Base-by-base conservation (phyloP, 1,140 invertebrate genomes). In the Atta colombica region DNA sequence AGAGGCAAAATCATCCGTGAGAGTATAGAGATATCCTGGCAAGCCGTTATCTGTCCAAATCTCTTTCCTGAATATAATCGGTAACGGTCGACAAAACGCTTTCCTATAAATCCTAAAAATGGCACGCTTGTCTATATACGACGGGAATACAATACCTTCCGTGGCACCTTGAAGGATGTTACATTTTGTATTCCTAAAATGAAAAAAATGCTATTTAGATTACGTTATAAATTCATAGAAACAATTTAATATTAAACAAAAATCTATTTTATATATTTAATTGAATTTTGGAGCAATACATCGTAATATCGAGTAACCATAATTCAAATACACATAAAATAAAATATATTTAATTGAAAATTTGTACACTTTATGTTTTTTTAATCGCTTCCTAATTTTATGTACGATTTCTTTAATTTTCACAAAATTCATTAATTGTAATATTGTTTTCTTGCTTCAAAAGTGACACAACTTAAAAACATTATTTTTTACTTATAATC, bases 81-180 rank as follows among this genome's bases (percentile, higher is more conserved):
- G 96, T 18, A 97, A 78, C 0, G 96, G 94, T 14, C 97, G 94
- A 91, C 97, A 98, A 90, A 98, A 97, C 0, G 97, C 96, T 86
- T 96, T 96, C 4, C 97, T 95, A 89, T 96, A 98, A 1, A 98
- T 87, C 12, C 95, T 94, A 61, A 97, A 95, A 0, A 93, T 92
- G 1, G 95, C 96, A 5, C 96, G 94, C 49, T 96, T 94, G 7
- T 95, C 94, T 55, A 98, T 80, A 60, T 96, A 91, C 0, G 94
- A 87, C 0, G 97, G 96, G 66, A 97, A 97, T 0, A 97, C 86
- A 0, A 96, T 94, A 1, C 97, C 97, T 92, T 97, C 97, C 0
- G 92, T 93, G 0, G 96, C 94, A 3, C 97, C 97, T 89, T 95
- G 95, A 3, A 97, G 91, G 0, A 93, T 93, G 85, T 97, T 97